These are phyloP conservation scores for Campoplex capitator DNA, from an alignment of 2,888 invertebrate species.

Conservation along the genomic window DNA sequence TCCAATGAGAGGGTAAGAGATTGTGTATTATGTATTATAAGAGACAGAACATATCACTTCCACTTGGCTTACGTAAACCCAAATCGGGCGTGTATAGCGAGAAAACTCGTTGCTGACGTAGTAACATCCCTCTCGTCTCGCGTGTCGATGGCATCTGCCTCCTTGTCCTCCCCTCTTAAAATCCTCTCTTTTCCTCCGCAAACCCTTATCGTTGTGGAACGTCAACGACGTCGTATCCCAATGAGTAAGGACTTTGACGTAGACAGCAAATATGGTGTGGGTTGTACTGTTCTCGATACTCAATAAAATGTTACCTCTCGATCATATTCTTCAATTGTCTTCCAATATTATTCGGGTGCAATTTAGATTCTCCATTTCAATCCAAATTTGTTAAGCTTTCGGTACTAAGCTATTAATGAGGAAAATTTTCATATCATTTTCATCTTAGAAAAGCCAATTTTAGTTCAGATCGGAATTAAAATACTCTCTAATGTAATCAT, in stretches of 20 bases:
- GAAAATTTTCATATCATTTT: background rate
- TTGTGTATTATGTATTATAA: conserved; percentile 26
- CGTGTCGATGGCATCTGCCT: conserved; percentile 70
- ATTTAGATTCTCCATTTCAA: background rate
- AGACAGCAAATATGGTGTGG: conserved; percentile 43
- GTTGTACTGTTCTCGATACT: conserved; percentile 8
- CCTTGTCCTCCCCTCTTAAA: conserved; percentile 4
- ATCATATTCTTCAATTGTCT: background rate
- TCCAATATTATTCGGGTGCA: background rate
- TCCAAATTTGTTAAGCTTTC: background rate
- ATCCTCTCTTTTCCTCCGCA: conserved; percentile 19
- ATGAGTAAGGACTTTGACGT: conserved; percentile 66
- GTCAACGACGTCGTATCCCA: conserved; percentile 44
- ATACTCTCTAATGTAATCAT: background rate
- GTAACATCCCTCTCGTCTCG: conserved; percentile 52
- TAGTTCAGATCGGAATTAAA: background rate
- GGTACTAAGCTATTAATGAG: background rate
- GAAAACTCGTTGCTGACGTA: conserved; percentile 57
- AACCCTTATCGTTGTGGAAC: conserved; percentile 24
- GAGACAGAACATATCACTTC: conserved; percentile 42
- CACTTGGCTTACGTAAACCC: conserved; percentile 64
- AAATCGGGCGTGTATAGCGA: conserved; percentile 53
- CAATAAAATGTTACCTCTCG: conserved; percentile 15
- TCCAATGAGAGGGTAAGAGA: conserved; percentile 68
- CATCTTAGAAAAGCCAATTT: background rate